Conservation (phyloP, 2,797 vertebrate species). For the Platalea minor region DNA sequence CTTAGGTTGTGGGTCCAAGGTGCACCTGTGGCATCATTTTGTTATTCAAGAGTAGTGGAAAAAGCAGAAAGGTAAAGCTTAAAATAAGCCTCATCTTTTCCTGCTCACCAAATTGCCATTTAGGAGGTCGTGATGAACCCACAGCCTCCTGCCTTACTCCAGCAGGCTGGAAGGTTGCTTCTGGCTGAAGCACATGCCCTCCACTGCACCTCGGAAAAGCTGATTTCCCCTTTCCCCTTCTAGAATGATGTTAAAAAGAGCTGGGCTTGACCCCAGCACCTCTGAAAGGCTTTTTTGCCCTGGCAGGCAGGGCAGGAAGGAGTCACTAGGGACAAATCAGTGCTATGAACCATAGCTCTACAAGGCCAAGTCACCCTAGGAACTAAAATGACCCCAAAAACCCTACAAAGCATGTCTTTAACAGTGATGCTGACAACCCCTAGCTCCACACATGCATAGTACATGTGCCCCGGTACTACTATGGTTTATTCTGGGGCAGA, state of each 20-base stretch:
- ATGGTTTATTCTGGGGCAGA: background rate
- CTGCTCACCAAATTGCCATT: background rate
- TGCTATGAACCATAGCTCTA: background rate
- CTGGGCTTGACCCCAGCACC: background rate
- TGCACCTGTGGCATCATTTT: background rate
- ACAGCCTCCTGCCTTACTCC: background rate
- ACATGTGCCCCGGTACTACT: background rate
- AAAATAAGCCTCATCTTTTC: background rate
- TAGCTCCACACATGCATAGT: background rate
- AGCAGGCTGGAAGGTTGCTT: background rate
- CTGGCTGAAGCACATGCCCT: background rate
- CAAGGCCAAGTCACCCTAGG: background rate
- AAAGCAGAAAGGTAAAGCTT: background rate
- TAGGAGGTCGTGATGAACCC: background rate
- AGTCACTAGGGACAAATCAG: background rate
- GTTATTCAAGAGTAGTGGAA: background rate
- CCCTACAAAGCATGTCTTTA: background rate
- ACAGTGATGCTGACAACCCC: background rate
- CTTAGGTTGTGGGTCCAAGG: background rate
- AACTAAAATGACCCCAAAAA: background rate
- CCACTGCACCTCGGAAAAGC: background rate
- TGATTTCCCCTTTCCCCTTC: background rate
- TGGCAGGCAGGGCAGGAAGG: background rate
- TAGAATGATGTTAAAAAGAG: background rate
- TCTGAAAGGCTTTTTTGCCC: background rate